phyloP scores from a whole-genome alignment of 2,888 invertebrate genomes.

The Acrobasis suavella region DNA sequence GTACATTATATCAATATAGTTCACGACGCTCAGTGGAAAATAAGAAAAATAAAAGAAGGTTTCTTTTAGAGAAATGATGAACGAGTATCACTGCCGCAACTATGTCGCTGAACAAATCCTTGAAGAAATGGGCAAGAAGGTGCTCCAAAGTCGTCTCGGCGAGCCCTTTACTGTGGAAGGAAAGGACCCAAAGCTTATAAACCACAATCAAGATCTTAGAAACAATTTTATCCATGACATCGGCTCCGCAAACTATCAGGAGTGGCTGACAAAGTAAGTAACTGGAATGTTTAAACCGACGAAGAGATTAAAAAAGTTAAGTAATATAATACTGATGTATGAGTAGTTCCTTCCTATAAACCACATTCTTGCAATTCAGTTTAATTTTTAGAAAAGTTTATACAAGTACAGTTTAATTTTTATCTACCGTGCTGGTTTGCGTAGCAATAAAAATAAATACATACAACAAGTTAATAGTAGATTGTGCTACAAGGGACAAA shows the following conservation, averaged over 20 bases:
- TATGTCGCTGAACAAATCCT: constrained; percentile 89
- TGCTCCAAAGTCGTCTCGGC: constrained; percentile 63
- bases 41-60: too few species aligned
- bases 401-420: too few species aligned
- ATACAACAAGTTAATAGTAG: too few species aligned
- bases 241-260: constrained; percentile 87
- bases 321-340: too few species aligned
- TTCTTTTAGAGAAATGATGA: constrained; percentile 86
- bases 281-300: neutral
- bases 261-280: constrained; percentile 88
- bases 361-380: too few species aligned
- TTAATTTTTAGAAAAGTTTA: too few species aligned
- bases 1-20: neutral
- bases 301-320: too few species aligned
- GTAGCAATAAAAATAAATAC: too few species aligned
- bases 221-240: constrained; percentile 82
- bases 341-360: too few species aligned
- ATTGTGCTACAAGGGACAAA: too few species aligned
- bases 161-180: constrained; percentile 45
- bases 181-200: constrained; percentile 36
- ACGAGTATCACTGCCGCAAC: constrained; percentile 89
- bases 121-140: constrained; percentile 80
- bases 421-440: too few species aligned
- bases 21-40: neutral
- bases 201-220: constrained; percentile 61